phyloP scores from a whole-genome alignment of 2,113 vertebrate genomes.

The Nothobranchius furzeri region DNA sequence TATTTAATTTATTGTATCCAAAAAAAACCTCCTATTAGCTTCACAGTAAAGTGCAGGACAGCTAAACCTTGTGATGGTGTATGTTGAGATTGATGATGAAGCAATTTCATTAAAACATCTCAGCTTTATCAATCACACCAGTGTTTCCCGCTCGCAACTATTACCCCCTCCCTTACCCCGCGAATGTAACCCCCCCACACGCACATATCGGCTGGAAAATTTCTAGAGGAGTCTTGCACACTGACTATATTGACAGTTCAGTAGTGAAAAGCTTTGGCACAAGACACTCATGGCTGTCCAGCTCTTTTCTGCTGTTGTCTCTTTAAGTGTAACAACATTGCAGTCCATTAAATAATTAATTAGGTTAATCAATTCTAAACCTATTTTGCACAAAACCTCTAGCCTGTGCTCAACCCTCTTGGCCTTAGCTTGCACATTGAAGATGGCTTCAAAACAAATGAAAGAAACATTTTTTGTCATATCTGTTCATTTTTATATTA shows the following conservation, averaged over 20 bases:
- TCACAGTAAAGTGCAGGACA: neutral
- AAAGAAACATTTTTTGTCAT: neutral
- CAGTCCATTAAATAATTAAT: neutral
- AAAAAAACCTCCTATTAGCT: neutral
- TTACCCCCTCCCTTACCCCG: no score
- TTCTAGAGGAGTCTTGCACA: no score
- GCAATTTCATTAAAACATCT: constrained; percentile 39
- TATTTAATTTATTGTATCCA: neutral
- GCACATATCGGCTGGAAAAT: no score
- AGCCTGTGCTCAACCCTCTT: neutral
- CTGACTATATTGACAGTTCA: no score
- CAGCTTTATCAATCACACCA: constrained; percentile 22
- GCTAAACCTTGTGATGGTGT: constrained; percentile 3
- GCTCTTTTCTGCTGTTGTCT: constrained; percentile 1
- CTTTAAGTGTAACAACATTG: constrained; percentile 1
- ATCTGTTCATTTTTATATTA: no score
- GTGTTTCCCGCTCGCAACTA: no score
- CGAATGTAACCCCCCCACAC: no score
- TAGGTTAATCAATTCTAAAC: neutral
- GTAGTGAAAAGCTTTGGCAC: neutral
- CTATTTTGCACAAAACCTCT: neutral
- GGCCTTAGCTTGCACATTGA: neutral
- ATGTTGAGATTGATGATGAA: neutral
- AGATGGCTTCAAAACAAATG: neutral
- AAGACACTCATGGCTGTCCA: neutral